These are phyloP conservation scores for Andricus curvator DNA, from an alignment of 2,888 invertebrate species.

Conservation along the genomic window DNA sequence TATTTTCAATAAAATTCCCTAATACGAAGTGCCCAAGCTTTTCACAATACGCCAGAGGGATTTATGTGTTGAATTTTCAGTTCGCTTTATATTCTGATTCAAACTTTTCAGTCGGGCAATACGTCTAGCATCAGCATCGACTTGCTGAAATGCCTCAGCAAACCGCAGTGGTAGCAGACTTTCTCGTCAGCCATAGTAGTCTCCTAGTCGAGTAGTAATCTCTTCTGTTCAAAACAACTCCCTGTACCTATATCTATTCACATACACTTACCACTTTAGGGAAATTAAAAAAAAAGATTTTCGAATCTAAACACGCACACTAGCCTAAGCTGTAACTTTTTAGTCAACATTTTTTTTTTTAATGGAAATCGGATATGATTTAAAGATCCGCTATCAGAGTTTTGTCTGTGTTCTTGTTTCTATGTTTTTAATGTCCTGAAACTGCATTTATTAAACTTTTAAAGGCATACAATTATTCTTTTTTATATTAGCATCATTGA, in stretches of 20 bases:
- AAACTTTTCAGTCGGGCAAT: slow-evolving; percentile 35
- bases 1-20: slow-evolving; percentile 26
- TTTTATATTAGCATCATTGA: too few relatives aligned
- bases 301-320: too few relatives aligned
- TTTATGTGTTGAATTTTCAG: slow-evolving; percentile 36
- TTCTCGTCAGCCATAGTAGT: slow-evolving; percentile 15
- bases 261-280: background rate
- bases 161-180: slow-evolving; percentile 25
- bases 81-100: slow-evolving; percentile 35
- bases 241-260: slow-evolving; percentile 35
- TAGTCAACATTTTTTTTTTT: too few relatives aligned
- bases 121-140: slow-evolving; percentile 30
- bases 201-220: slow-evolving; percentile 7
- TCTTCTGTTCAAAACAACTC: slow-evolving; percentile 20
- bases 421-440: too few relatives aligned
- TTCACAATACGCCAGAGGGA: slow-evolving; percentile 30
- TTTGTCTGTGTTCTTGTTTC: too few relatives aligned
- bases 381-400: too few relatives aligned
- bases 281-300: too few relatives aligned
- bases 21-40: slow-evolving; percentile 17
- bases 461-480: too few relatives aligned
- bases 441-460: too few relatives aligned
- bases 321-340: too few relatives aligned
- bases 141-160: slow-evolving; percentile 31
- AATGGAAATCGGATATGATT: too few relatives aligned